phyloP scores from a whole-genome alignment of 2,113 vertebrate species.

The Ifrita kowaldi region DNA sequence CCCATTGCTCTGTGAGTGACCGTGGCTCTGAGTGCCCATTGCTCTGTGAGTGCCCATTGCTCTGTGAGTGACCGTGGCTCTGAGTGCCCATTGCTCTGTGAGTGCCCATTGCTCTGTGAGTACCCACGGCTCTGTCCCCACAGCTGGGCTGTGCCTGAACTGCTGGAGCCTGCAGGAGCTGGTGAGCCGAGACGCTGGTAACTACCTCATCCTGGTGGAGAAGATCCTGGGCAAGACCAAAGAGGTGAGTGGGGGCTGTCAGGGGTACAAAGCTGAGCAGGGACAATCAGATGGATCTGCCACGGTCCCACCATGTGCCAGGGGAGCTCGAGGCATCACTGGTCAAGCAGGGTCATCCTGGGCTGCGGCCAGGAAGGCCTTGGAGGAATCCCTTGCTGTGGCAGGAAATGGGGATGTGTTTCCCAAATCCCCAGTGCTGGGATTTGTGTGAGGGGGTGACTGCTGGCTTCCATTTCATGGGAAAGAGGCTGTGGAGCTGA shows the following conservation, averaged over 20 bases:
- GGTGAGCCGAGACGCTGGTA: constrained; percentile 87
- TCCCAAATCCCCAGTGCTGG: background rate
- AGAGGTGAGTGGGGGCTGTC: constrained; percentile 72
- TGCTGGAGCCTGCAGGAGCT: constrained; percentile 96
- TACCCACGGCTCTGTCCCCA: background rate
- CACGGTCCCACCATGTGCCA: rapidly evolving
- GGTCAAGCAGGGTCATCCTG: rapidly evolving
- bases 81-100: too few species aligned
- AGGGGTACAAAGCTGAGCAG: rapidly evolving
- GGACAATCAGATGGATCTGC: rapidly evolving
- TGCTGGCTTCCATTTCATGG: background rate
- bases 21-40: too few species aligned
- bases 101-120: too few species aligned
- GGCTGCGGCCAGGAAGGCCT: background rate
- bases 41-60: background rate
- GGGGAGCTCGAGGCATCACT: rapidly evolving
- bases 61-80: rapidly evolving
- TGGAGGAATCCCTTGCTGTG: background rate
- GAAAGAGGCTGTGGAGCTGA: background rate
- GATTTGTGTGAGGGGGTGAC: background rate
- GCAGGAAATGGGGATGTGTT: background rate
- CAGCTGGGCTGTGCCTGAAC: constrained; percentile 90
- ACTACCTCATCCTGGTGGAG: constrained; percentile 92
- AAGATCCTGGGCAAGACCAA: constrained; percentile 88
- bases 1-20: too few species aligned